These are phyloP conservation scores for Oryzias curvinotus DNA, from an alignment of 2,113 vertebrate genomes.

Conservation along the genomic window DNA sequence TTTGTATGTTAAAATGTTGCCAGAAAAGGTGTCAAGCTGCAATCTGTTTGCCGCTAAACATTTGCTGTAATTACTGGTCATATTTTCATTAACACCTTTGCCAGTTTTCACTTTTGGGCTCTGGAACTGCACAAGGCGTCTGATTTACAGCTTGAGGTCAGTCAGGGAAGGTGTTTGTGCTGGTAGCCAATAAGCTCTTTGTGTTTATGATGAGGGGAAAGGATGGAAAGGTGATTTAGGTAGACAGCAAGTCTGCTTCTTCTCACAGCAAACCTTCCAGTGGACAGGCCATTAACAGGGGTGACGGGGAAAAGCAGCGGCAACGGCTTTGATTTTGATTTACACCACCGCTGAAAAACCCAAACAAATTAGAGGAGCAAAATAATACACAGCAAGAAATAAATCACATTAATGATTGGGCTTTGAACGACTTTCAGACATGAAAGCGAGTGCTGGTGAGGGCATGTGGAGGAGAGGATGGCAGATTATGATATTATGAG, in stretches of 20 bases:
- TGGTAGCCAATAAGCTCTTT: slow-evolving; percentile 68
- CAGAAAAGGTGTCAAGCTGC: slow-evolving; percentile 8
- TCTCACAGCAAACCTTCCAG: slow-evolving; percentile 62
- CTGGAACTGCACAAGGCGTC: slow-evolving; percentile 22
- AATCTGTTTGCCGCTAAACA: neutral
- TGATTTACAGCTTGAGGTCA: slow-evolving; percentile 53
- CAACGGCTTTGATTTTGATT: slow-evolving; percentile 74
- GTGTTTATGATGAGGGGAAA: slow-evolving; percentile 65
- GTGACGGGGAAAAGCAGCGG: slow-evolving; percentile 67
- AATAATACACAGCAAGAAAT: slow-evolving; percentile 72
- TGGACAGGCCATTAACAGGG: slow-evolving; percentile 69
- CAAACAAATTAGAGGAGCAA: slow-evolving; percentile 75
- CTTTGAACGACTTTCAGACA: slow-evolving; percentile 65
- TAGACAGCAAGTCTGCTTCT: slow-evolving; percentile 69
- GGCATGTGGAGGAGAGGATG: slow-evolving; percentile 68
- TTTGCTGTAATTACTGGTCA: slow-evolving; percentile 43
- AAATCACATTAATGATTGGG: slow-evolving; percentile 72
- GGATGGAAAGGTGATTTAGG: slow-evolving; percentile 68
- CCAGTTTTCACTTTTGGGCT: slow-evolving; percentile 38
- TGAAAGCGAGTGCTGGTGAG: slow-evolving; percentile 55
- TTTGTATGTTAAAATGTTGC: slow-evolving; percentile 55
- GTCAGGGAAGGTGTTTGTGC: slow-evolving; percentile 63
- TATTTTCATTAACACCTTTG: slow-evolving; percentile 26
- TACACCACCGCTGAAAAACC: slow-evolving; percentile 62
- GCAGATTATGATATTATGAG: slow-evolving; percentile 68